Conservation (phyloP, 2,113 vertebrate species). For the Dinomys branickii region DNA sequence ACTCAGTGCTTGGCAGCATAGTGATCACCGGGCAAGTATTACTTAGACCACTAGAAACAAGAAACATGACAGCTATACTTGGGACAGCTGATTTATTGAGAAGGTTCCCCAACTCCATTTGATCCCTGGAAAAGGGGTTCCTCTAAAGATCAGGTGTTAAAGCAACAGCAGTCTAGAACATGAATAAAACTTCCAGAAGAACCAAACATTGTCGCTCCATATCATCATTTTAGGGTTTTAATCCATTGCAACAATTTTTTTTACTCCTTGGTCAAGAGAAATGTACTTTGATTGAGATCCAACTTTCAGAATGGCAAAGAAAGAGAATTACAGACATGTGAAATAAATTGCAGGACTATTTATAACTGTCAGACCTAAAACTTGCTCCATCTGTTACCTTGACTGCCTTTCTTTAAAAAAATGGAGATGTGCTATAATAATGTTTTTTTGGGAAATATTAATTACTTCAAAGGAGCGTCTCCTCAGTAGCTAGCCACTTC, state of each 20-base stretch:
- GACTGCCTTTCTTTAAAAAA: constrained; percentile 50
- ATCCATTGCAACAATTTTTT: constrained; percentile 11
- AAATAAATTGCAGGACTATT: constrained; percentile 70
- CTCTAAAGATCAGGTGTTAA: neutral
- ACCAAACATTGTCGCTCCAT: neutral
- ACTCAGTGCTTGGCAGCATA: neutral
- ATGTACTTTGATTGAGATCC: constrained; percentile 68
- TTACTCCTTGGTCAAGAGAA: constrained; percentile 41
- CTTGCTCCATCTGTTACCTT: constrained; percentile 71
- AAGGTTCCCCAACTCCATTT: neutral
- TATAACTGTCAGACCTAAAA: constrained; percentile 69
- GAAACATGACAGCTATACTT: neutral
- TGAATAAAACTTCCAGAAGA: neutral
- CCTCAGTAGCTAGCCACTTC: constrained; percentile 12
- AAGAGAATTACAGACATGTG: constrained; percentile 58
- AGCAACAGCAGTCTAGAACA: neutral
- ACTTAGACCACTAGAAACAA: constrained; percentile 13
- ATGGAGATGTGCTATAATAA: constrained; percentile 20
- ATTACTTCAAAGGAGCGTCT: constrained; percentile 54
- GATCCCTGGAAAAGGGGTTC: neutral
- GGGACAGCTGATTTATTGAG: neutral
- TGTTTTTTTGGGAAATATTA: constrained; percentile 55
- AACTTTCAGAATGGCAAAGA: constrained; percentile 59
- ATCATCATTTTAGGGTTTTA: constrained; percentile 31
- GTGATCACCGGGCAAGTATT: neutral